phyloP scores from a whole-genome alignment of 2,797 vertebrate species.

The Eremophila alpestris region DNA sequence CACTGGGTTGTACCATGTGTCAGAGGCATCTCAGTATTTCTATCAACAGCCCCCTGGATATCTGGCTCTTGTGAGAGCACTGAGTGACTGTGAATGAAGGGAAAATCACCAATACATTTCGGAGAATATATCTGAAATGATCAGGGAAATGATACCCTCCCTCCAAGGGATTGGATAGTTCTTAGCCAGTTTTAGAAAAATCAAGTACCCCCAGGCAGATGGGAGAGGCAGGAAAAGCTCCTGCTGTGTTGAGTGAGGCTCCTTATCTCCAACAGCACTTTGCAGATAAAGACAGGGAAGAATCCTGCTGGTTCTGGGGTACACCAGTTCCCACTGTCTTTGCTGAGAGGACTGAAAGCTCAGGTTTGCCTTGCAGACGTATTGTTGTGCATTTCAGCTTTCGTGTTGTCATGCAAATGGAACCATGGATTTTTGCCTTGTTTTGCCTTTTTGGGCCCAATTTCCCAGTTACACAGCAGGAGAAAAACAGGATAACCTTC shows the following conservation, averaged over 20 bases:
- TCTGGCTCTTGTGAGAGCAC: background rate
- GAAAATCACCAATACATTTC: background rate
- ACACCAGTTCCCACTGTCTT: background rate
- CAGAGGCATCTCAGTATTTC: background rate
- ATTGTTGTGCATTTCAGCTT: background rate
- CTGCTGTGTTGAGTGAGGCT: background rate
- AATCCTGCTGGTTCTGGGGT: background rate
- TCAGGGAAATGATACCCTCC: background rate
- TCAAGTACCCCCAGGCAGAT: background rate
- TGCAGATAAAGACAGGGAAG: background rate
- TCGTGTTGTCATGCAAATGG: background rate
- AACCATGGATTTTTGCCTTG: background rate
- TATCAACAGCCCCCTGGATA: background rate
- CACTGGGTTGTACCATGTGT: background rate
- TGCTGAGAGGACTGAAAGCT: background rate
- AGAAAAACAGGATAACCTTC: background rate
- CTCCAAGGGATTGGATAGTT: background rate
- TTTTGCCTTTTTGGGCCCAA: background rate
- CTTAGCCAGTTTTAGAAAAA: background rate
- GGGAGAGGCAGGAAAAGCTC: background rate
- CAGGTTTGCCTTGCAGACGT: background rate
- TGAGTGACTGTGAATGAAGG: background rate
- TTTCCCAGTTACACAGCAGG: rapidly evolving
- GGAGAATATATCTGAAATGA: background rate
- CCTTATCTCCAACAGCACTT: background rate